phyloP scores from a whole-genome alignment of 2,113 vertebrate genomes.

The Nothocercus julius region DNA sequence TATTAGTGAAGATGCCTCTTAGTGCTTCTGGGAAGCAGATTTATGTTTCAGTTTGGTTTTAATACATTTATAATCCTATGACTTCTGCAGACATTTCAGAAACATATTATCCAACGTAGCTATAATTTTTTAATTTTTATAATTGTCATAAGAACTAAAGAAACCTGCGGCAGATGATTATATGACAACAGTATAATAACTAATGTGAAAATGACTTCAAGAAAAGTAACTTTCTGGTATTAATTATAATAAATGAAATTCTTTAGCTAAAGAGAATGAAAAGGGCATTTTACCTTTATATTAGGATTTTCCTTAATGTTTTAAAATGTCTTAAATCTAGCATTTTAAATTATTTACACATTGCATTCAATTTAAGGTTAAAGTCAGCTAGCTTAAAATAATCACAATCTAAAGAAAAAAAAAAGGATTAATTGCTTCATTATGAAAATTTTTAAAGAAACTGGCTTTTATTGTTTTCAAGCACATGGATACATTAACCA shows the following conservation, averaged over 20 bases:
- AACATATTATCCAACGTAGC: background rate
- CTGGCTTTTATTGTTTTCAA: conserved; percentile 8
- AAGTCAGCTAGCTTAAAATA: conserved; percentile 14
- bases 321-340: conserved; percentile 6
- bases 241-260: conserved; percentile 54
- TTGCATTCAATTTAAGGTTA: conserved; percentile 33
- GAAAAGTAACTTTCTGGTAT: conserved; percentile 28
- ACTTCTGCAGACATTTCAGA: background rate
- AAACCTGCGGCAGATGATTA: background rate
- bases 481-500: background rate
- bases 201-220: conserved; percentile 29
- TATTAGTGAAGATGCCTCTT: background rate
- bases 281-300: conserved; percentile 40
- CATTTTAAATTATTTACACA: conserved; percentile 10
- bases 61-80: background rate
- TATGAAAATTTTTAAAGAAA: background rate
- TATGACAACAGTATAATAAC: background rate
- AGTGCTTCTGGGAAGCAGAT: background rate
- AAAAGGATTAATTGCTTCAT: conserved; percentile 3
- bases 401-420: background rate
- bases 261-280: conserved; percentile 27
- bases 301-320: background rate
- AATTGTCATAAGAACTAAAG: background rate
- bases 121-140: background rate
- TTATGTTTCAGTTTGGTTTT: background rate